phyloP scores from a whole-genome alignment of 2,888 invertebrate species.

The Mythimna ferrago region DNA sequence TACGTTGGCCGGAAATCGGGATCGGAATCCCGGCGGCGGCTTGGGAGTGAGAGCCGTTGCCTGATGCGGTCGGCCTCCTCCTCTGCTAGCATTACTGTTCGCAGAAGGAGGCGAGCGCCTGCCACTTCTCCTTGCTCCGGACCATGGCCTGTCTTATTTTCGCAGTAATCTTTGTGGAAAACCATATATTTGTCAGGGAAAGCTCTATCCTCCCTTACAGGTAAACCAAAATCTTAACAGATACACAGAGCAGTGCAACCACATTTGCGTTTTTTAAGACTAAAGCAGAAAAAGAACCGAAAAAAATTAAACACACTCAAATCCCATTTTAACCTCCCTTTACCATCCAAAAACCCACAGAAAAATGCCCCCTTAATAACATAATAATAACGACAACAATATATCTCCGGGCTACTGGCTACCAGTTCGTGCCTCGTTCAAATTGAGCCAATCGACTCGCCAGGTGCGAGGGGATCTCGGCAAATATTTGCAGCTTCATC shows the following conservation, averaged over 20 bases:
- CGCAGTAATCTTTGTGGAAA: too few relatives aligned
- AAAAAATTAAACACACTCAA: not conserved
- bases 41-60: too few relatives aligned
- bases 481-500: conserved; percentile 82
- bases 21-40: too few relatives aligned
- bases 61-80: too few relatives aligned
- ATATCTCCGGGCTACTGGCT: conserved; percentile 67
- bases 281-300: not conserved
- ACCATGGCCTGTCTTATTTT: too few relatives aligned
- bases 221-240: not conserved
- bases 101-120: too few relatives aligned
- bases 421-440: conserved; percentile 76
- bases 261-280: too few relatives aligned
- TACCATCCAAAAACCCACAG: conserved; percentile 18
- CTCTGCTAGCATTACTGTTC: too few relatives aligned
- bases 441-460: conserved; percentile 85
- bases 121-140: too few relatives aligned
- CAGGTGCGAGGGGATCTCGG: conserved; percentile 73
- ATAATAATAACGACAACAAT: conserved; percentile 68
- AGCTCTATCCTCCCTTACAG: too few relatives aligned
- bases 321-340: not conserved
- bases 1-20: too few relatives aligned
- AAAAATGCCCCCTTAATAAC: conserved; percentile 49
- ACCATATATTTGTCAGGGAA: too few relatives aligned
- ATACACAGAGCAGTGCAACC: not conserved